Conservation (phyloP, 2,113 vertebrate species). For the Pithys albifrons region DNA sequence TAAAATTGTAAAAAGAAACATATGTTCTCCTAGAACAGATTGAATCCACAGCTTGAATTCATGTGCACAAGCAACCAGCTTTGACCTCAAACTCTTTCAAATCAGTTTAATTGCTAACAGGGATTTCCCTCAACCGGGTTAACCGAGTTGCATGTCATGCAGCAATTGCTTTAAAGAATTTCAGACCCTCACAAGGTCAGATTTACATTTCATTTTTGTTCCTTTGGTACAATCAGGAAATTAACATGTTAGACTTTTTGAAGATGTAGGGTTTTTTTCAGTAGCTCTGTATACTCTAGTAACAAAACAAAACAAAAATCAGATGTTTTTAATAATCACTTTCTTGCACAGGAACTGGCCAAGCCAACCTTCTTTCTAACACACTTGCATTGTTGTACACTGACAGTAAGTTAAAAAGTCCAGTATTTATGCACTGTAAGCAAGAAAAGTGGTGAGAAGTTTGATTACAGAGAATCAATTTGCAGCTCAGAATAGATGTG, state of each 20-base stretch:
- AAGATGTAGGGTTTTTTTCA: neutral
- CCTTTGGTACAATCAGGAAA: neutral
- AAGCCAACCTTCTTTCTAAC: neutral
- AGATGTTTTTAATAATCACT: neutral
- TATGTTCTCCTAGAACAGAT: neutral
- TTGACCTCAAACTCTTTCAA: neutral
- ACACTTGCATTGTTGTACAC: neutral
- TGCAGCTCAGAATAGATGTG: neutral
- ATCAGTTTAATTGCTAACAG: neutral
- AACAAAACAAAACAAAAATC: neutral
- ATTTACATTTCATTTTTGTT: neutral
- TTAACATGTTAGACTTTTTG: neutral
- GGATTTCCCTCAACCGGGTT: neutral
- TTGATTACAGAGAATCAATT: neutral
- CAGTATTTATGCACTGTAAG: neutral
- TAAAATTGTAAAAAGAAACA: constrained; percentile 6
- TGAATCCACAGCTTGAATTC: neutral
- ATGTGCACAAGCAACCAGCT: neutral
- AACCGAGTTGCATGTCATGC: neutral
- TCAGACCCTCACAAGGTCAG: neutral
- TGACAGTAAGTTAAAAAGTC: neutral
- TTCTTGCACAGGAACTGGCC: neutral
- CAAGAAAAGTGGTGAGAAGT: neutral
- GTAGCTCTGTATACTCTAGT: neutral
- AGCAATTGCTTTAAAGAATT: neutral